Evolutionary conservation across 1,140 invertebrate genomes (phyloP).

Genomic region (Neuroterus valhalla): DNA sequence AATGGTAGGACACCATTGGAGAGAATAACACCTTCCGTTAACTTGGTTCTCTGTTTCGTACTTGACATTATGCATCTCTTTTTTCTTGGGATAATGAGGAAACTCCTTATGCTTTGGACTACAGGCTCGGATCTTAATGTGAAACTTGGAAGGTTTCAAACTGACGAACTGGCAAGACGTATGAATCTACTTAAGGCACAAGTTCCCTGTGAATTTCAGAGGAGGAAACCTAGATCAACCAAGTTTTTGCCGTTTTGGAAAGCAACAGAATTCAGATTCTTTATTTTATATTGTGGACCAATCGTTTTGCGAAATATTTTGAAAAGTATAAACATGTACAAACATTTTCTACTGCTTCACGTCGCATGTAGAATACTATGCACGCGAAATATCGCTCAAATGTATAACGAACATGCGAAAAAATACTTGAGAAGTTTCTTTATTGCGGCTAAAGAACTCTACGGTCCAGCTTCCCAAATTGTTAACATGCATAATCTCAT

Average conservation of each 20-base stretch:
- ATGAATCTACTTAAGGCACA: constrained; percentile 7
- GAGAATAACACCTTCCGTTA: constrained; percentile 8
- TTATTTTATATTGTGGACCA: constrained; percentile 44
- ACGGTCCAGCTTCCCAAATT: constrained; percentile 29
- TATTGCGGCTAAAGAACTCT: constrained; percentile 8
- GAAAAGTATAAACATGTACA: constrained; percentile 18
- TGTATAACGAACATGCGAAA: constrained; percentile 40
- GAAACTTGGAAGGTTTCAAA: neutral
- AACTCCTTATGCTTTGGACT: neutral
- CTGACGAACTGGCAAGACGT: neutral
- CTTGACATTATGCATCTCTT: constrained; percentile 35
- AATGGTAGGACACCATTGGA: neutral
- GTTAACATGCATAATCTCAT: constrained; percentile 43
- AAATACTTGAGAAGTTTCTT: constrained; percentile 41
- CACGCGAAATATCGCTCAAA: constrained; percentile 33
- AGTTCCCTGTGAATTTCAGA: constrained; percentile 36
- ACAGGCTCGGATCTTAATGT: constrained; percentile 14
- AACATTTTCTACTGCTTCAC: constrained; percentile 49
- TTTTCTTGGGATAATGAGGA: constrained; percentile 18
- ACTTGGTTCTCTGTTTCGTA: constrained; percentile 15
- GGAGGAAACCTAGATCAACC: neutral
- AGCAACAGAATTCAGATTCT: constrained; percentile 33
- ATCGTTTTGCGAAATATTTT: constrained; percentile 43
- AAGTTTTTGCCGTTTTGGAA: constrained; percentile 10
- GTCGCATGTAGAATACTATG: constrained; percentile 46